Conservation (phyloP, 2,113 vertebrate species). For the Myocastor coypus region DNA sequence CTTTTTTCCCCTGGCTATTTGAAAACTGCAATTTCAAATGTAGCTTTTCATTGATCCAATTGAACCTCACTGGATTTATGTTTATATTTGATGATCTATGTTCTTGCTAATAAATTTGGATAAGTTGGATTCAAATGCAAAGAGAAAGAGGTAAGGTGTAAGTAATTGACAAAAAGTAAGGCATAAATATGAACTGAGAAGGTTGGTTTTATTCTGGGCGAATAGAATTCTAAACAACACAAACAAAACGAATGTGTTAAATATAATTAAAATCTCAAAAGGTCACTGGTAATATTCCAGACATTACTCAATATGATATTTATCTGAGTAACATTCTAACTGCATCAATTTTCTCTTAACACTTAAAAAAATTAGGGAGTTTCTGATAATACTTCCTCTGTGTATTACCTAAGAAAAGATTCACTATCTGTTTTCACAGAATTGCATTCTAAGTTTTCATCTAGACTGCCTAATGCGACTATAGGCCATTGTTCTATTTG, state of each 20-base stretch:
- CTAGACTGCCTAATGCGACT: background rate
- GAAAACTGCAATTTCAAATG: background rate
- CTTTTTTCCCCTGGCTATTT: background rate
- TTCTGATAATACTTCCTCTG: slow-evolving; percentile 39
- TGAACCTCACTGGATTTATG: background rate
- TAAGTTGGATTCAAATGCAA: background rate
- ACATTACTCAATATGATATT: background rate
- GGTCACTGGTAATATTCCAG: background rate
- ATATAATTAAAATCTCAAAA: background rate
- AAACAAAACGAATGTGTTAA: background rate
- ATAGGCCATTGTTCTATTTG: background rate
- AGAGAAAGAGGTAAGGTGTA: background rate
- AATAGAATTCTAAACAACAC: background rate
- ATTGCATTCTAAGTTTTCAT: background rate
- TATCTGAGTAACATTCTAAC: background rate
- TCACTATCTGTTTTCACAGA: background rate
- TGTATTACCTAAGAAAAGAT: background rate
- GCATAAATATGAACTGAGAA: background rate
- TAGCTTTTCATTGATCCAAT: background rate
- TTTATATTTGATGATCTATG: slow-evolving; percentile 1
- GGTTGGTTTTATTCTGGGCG: background rate
- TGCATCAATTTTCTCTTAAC: background rate
- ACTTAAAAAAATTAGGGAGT: background rate
- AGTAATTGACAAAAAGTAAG: background rate
- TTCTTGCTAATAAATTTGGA: background rate